phyloP scores from a whole-genome alignment of 2,113 vertebrate genomes.

The Vimba vimba region DNA sequence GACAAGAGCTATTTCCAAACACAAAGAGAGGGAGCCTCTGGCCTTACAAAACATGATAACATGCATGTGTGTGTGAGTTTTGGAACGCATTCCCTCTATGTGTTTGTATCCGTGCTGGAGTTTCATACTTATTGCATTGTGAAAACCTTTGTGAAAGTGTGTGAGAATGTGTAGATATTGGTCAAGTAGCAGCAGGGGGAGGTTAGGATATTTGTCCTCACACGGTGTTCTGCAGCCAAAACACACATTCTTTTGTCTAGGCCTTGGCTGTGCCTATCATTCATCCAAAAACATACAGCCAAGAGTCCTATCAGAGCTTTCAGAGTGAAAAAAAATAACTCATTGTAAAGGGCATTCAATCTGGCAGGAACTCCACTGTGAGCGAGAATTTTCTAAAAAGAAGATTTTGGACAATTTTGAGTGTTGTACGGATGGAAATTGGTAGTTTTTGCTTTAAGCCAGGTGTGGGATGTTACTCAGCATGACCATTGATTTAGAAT shows the following conservation, averaged over 20 bases:
- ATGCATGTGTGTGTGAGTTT: conserved; percentile 29
- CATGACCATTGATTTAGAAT: conserved; percentile 60
- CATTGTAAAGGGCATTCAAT: conserved; percentile 39
- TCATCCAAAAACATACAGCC: conserved; percentile 69
- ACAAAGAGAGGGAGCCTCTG: conserved; percentile 5
- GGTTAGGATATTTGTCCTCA: conserved; percentile 71
- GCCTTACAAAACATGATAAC: conserved; percentile 34
- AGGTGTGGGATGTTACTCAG: conserved; percentile 65
- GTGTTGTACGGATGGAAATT: conserved; percentile 31
- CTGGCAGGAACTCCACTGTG: not conserved
- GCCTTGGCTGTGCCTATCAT: conserved; percentile 68
- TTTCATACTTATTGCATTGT: conserved; percentile 17
- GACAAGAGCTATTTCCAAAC: conserved; percentile 31
- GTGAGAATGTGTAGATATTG: conserved; percentile 49
- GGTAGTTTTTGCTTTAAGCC: conserved; percentile 56
- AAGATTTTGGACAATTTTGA: conserved; percentile 45
- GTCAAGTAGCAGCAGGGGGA: conserved; percentile 49
- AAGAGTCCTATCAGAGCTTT: conserved; percentile 63
- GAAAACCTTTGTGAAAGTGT: conserved; percentile 36
- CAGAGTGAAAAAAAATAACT: conserved; percentile 53
- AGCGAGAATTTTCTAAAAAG: conserved; percentile 29
- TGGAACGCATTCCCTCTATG: conserved; percentile 9
- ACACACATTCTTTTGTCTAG: conserved; percentile 79
- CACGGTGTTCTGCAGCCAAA: conserved; percentile 67
- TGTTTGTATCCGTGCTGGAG: not conserved